Evolutionary conservation across 2,888 invertebrate genomes (phyloP), one percentile per base, ranked within the genome.

Genomic region (Eulithis testata): DNA sequence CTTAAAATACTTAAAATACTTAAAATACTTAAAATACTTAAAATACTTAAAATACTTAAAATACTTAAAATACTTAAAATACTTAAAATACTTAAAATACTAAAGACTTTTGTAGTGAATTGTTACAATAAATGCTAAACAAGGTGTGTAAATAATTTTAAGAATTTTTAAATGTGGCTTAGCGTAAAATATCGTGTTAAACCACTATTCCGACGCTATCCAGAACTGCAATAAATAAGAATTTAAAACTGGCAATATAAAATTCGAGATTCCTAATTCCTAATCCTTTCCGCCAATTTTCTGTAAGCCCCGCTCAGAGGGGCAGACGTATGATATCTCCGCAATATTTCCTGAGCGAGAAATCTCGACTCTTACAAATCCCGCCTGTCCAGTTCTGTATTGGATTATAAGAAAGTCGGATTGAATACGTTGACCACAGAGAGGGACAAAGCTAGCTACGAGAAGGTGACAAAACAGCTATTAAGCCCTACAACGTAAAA

Each of bases 401-500:
- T 84, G 87, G 88, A 89, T 91, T 90, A 88, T 85, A 81, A 76
- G 71, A 63, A 82, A 86, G 84, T 86, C 85, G 74, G 73, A 85
- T 86, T 86, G 85, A 88, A 88, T 84, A 83, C 83, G 80, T 80
- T 85, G 86, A 83, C 85, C 79, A 67, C 31, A 51, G 78, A 82
- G 82, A 65, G 68, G 67, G 81, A 83, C 69, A 70, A 50, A 62
- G 50, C 67, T 76, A 79, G 72, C 64, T 50, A 66, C 59, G 63
- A 36, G 66, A 76, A 75, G 65, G 73, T 66, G 78, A 83, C 65
- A 70, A 59, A 73, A 71, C 71, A 78, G 74, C 85, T 85, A 87
- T 87, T 86, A 88, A 89, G 85, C 84, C 81, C 77, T 81, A 81
- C 82, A 85, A 85, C 88, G 81, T 88, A 88, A 91, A 91, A 90